Evolutionary conservation across 1,140 invertebrate genomes (phyloP).

Genomic region (Listronotus oregonensis): DNA sequence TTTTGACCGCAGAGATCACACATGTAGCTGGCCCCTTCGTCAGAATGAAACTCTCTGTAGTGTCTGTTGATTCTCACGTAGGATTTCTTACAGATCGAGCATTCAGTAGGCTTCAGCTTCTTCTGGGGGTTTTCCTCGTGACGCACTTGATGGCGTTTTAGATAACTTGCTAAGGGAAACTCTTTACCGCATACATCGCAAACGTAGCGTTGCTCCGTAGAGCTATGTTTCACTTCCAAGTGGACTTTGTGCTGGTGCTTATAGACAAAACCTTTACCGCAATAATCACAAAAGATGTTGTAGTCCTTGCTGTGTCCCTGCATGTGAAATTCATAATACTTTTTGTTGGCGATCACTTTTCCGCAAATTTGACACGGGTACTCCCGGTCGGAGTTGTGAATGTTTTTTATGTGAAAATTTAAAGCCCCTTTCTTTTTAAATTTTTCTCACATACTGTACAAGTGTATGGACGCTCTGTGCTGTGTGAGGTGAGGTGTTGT

Average conservation of each 20-base stretch:
- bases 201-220: background rate
- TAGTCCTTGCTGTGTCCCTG: conserved; percentile 64
- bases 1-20: conserved; percentile 74
- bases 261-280: conserved; percentile 43
- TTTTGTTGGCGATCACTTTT: conserved; percentile 70
- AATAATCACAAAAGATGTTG: conserved; percentile 40
- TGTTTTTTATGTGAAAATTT: conserved; percentile 64
- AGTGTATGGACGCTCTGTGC: conserved; percentile 54
- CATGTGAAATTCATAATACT: conserved; percentile 68
- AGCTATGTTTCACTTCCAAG: conserved; percentile 17
- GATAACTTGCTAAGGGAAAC: conserved; percentile 23
- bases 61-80: conserved; percentile 25
- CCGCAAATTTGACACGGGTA: conserved; percentile 49
- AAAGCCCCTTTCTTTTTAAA: conserved; percentile 69
- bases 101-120: conserved; percentile 60
- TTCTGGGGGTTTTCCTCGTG: conserved; percentile 58
- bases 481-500: conserved; percentile 60
- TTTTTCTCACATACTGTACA: conserved; percentile 58
- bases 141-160: conserved; percentile 22
- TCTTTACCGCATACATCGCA: conserved; percentile 30
- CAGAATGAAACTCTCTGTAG: conserved; percentile 16
- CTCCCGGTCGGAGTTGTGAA: conserved; percentile 58
- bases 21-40: conserved; percentile 30
- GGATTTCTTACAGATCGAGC: conserved; percentile 62
- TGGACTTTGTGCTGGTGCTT: conserved; percentile 28